Percentiles rank a stretch among this genome's conserved stretches.
phyloP scores from a whole-genome alignment of 1,140 invertebrate genomes.

The Cherax destructor region DNA sequence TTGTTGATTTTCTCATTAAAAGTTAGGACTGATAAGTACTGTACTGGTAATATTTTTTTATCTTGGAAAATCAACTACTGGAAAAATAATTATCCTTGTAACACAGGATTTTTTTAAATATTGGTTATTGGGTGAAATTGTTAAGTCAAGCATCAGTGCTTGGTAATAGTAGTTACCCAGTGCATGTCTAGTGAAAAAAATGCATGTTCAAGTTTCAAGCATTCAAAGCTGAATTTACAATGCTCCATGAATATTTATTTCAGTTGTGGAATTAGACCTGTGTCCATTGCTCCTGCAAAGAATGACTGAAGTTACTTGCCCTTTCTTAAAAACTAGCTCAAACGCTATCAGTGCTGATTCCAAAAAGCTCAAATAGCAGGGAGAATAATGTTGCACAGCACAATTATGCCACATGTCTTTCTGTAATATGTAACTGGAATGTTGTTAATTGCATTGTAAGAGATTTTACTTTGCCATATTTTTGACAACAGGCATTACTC shows the following conservation, averaged over 20 bases:
- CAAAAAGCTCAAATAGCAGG: slow-evolving; percentile 29
- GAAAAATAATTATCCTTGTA: slow-evolving; percentile 16
- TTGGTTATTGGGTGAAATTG: not conserved
- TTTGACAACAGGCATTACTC: slow-evolving; percentile 38
- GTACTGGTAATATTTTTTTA: not conserved
- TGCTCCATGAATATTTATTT: not conserved
- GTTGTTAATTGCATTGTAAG: slow-evolving; percentile 19
- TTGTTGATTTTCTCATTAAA: not conserved
- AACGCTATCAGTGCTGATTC: slow-evolving; percentile 15
- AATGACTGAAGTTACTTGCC: not conserved
- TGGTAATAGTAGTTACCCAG: not conserved
- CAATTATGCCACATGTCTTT: slow-evolving; percentile 53
- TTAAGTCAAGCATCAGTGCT: not conserved
- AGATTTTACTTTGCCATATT: not conserved
- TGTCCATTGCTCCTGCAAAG: not conserved
- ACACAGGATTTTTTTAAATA: not conserved
- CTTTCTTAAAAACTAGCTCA: not conserved
- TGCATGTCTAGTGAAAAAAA: not conserved
- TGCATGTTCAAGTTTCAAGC: not conserved
- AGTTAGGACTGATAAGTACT: not conserved
- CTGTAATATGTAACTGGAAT: slow-evolving; percentile 41
- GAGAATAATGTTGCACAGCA: slow-evolving; percentile 31
- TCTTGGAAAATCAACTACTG: slow-evolving; percentile 14
- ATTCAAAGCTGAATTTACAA: slow-evolving; percentile 1
- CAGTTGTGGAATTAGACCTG: not conserved